phyloP scores from a whole-genome alignment of 2,113 vertebrate genomes.

The Sarotherodon lohbergeri region DNA sequence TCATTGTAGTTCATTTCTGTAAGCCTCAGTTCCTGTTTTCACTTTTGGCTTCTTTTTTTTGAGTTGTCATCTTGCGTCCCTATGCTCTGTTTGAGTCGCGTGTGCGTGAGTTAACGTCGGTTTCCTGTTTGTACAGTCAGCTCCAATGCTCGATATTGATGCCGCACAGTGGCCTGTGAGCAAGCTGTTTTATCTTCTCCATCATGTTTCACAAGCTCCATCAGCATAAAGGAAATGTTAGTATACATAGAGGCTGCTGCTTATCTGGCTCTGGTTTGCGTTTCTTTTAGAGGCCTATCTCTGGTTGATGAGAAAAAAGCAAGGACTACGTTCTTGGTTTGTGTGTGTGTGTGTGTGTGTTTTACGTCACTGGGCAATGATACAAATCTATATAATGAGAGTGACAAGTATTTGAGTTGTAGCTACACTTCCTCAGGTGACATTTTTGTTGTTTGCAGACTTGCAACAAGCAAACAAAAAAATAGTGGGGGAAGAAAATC shows the following conservation, averaged over 20 bases:
- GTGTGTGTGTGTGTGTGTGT: background rate
- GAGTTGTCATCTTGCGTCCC: background rate
- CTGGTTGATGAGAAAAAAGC: background rate
- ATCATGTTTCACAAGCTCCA: background rate
- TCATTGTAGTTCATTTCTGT: background rate
- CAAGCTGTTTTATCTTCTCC: background rate
- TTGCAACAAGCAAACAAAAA: background rate
- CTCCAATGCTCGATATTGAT: background rate
- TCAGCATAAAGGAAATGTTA: background rate
- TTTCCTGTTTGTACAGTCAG: slow-evolving; percentile 26
- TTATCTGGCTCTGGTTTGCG: background rate
- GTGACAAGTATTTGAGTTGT: background rate
- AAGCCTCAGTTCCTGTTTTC: slow-evolving; percentile 50
- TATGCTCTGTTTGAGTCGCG: background rate
- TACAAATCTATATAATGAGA: background rate
- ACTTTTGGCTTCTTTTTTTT: background rate
- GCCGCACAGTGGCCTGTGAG: background rate
- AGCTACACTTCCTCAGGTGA: background rate
- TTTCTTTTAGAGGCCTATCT: background rate
- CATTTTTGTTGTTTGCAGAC: background rate
- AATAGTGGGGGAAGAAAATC: background rate
- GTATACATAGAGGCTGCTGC: background rate
- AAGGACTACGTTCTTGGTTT: background rate
- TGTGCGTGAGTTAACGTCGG: background rate
- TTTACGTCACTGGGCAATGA: background rate